Conservation (phyloP, 2,113 vertebrate species). For the Zosterops borbonicus region DNA sequence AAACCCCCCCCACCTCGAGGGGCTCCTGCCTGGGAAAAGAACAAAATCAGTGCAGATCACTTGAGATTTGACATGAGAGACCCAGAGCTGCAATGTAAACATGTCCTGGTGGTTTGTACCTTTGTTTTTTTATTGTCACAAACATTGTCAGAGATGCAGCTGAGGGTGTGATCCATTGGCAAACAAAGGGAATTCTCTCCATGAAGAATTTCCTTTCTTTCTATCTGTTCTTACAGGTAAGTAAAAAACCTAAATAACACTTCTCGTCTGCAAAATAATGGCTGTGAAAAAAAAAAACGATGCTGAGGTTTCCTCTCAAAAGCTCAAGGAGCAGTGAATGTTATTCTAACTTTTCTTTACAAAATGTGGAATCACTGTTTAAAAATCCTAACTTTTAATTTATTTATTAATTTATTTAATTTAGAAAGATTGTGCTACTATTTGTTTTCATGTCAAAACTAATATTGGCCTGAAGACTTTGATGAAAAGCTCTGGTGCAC, state of each 20-base stretch:
- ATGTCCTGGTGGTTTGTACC: neutral
- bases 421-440: neutral
- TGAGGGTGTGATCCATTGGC: neutral
- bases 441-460: neutral
- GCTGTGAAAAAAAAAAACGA: neutral
- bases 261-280: constrained; percentile 18
- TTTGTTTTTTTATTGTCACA: neutral
- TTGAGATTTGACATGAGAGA: neutral
- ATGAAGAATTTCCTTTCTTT: neutral
- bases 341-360: neutral
- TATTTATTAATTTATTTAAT: neutral
- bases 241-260: constrained; percentile 5
- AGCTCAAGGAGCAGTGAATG: neutral
- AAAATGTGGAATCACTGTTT: constrained; percentile 31
- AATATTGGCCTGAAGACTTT: neutral
- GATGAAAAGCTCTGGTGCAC: neutral
- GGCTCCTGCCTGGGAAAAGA: constrained; percentile 47
- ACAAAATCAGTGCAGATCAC: constrained; percentile 33
- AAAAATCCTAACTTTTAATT: neutral
- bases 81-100: constrained; percentile 62
- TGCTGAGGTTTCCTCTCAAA: constrained; percentile 36
- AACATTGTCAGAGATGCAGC: neutral
- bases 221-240: neutral
- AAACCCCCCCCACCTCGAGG: neutral
- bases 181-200: neutral